Percentiles rank a stretch among this genome's conserved stretches.
These are phyloP conservation scores for Pseudomyrmex gracilis DNA, from an alignment of 1,140 invertebrate genomes.

Conservation along the genomic window DNA sequence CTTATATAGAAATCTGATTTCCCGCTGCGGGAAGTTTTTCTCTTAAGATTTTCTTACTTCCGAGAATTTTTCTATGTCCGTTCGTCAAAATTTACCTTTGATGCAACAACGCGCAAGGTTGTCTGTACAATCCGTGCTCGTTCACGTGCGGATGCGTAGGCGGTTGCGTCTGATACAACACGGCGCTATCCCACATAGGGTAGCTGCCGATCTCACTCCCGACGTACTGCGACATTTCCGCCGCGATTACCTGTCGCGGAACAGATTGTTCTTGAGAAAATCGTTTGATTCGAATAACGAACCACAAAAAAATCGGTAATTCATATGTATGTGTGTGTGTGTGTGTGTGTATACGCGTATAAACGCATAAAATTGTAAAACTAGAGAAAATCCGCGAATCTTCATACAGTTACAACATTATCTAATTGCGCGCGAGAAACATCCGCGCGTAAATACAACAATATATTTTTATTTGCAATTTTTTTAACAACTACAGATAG, in stretches of 20 bases:
- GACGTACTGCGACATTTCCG: constrained; percentile 84
- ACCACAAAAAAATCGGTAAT: neutral
- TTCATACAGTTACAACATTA: no score
- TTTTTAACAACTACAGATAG: no score
- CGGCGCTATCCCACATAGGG: constrained; percentile 84
- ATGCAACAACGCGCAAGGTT: constrained; percentile 83
- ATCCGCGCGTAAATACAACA: no score
- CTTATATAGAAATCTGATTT: no score
- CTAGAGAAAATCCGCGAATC: no score
- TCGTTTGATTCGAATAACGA: neutral
- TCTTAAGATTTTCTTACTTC: no score
- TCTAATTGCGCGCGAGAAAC: no score
- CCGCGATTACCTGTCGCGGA: constrained; percentile 79
- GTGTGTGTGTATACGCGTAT: no score
- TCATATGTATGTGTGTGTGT: neutral
- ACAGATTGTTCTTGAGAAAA: constrained; percentile 30
- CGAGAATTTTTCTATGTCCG: no score
- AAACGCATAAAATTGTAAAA: no score
- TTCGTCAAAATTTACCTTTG: constrained; percentile 77
- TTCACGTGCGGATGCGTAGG: constrained; percentile 82
- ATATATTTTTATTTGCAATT: no score
- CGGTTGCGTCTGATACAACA: constrained; percentile 82
- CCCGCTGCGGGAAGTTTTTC: no score
- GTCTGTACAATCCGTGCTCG: constrained; percentile 83
- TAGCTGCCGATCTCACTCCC: constrained; percentile 82